Base-by-base conservation (phyloP, 2,797 vertebrate genomes). In the Nyctibius grandis region DNA sequence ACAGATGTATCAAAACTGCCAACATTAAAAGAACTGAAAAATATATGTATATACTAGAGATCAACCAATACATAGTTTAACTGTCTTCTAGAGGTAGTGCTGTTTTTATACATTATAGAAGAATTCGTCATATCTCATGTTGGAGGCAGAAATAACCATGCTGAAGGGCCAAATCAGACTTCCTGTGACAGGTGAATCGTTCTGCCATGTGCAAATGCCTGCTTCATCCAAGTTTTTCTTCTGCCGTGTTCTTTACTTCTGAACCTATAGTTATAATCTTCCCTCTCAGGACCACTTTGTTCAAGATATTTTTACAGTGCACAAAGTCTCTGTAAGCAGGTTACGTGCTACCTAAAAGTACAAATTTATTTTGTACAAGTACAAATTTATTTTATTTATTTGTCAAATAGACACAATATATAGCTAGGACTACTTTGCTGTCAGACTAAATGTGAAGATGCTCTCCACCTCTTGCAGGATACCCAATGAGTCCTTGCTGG, bases 51-150 rank as follows among this genome's bases (percentile, higher is more conserved):
- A 14, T 53, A 33, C 28, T 68, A 47, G 26, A 47, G 9, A 26
- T 56, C 15, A 77, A 44, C 25, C 34, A 29, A 38, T 65, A 42
- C 8, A 5, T 45, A 25, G 6, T 50, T 74, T 28, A 79, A 57
- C 26, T 69, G 21, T 47, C 33, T n/a, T 34, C 40, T 83, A 33
- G 28, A 59, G 21, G 33, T 36, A 36, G 9, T 42, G 15, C 6
- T 63, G 31, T 13, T 78, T 90, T 61, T 33, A 28, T 64, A n/a
- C 3, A 9, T 22, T 53, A 22, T 28, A 64, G 57, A 68, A 63
- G 44, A 74, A 54, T 47, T 57, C 5, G 2, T 83, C 11, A 14
- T 0, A 42, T 53, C 5, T 29, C 19, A 1, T 0, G 0, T 9
- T 60, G 17, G 19, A 83, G 26, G 9, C 17, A 5, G 11, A 26